Percentiles rank a stretch among this genome's conserved stretches.
Conservation (phyloP, 1,140 invertebrate genomes). For the Leptinotarsa defecta region DNA sequence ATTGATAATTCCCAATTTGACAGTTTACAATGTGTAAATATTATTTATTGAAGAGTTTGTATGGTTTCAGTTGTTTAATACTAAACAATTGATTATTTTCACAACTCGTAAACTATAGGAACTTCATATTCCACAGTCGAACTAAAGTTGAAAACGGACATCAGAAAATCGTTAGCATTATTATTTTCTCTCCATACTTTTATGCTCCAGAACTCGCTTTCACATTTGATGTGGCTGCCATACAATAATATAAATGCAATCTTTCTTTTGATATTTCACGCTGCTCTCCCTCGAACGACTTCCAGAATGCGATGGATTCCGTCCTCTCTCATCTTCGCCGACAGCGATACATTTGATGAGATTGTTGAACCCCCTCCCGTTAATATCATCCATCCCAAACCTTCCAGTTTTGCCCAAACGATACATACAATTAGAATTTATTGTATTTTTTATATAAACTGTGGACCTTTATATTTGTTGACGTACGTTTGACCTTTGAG, state of each 20-base stretch:
- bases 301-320: constrained; percentile 63
- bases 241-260: background rate
- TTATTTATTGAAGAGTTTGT: no score
- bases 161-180: no score
- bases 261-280: constrained; percentile 33
- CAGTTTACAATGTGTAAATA: no score
- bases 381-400: constrained; percentile 69
- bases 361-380: constrained; percentile 68
- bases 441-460: constrained; percentile 20
- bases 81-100: no score
- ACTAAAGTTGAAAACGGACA: no score
- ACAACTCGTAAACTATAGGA: no score
- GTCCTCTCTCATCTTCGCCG: constrained; percentile 62
- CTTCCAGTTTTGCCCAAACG: constrained; percentile 51
- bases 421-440: constrained; percentile 35
- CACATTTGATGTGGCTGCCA: no score
- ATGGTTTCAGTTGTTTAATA: no score
- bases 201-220: no score
- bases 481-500: constrained; percentile 8
- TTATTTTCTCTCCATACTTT: no score
- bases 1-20: no score
- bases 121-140: no score
- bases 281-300: constrained; percentile 34
- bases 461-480: constrained; percentile 9
- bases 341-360: constrained; percentile 65